phyloP scores from a whole-genome alignment of 2,113 vertebrate species.

The Psammodynastes pulverulentus region DNA sequence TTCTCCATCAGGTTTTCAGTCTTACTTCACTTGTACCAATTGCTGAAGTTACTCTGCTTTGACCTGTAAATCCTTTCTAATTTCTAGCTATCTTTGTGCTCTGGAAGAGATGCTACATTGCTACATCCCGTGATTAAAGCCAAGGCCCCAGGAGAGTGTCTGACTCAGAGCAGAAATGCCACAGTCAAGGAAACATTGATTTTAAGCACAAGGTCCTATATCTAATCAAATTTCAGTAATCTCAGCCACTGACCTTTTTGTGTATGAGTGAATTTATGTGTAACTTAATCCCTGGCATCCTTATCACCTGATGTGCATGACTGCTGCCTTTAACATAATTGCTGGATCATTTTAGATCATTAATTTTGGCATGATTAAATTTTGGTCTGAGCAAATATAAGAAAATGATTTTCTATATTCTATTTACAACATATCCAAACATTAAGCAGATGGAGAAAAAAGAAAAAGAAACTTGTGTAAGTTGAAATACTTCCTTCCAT shows the following conservation, averaged over 20 bases:
- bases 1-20: conserved; percentile 52
- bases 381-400: conserved; percentile 54
- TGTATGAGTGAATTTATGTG: conserved; percentile 72
- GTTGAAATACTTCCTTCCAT: not conserved
- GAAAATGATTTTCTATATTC: not conserved
- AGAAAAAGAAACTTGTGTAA: fast-evolving
- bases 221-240: conserved; percentile 74
- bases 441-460: not conserved
- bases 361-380: conserved; percentile 66
- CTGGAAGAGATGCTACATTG: conserved; percentile 45
- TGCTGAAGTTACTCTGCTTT: conserved; percentile 47
- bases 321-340: conserved; percentile 62
- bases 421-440: not conserved
- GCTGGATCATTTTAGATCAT: conserved; percentile 58
- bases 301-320: conserved; percentile 47
- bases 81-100: conserved; percentile 55
- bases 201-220: conserved; percentile 60
- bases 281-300: conserved; percentile 58
- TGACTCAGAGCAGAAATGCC: conserved; percentile 51
- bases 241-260: conserved; percentile 72
- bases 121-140: conserved; percentile 34
- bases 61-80: conserved; percentile 61
- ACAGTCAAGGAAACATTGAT: conserved; percentile 68
- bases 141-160: conserved; percentile 41
- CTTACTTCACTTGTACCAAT: conserved; percentile 28